A percentile compares a stretch with the other conserved stretches of the same genome.
These are phyloP conservation scores for Drosophila ohnishii DNA, from an alignment of 1,140 invertebrate genomes.

Conservation along the genomic window DNA sequence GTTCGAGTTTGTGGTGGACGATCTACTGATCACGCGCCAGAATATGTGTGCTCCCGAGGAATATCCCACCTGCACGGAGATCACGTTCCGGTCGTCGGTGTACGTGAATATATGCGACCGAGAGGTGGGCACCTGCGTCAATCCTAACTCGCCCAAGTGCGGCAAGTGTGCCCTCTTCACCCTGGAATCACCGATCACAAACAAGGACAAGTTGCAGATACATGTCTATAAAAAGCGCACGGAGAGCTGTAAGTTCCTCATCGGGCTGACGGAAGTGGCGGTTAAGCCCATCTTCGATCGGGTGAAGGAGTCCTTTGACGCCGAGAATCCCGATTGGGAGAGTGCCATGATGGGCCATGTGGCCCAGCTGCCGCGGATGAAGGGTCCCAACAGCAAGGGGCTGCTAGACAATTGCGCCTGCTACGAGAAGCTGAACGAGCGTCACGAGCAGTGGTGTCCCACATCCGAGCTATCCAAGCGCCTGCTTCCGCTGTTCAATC, in stretches of 20 bases:
- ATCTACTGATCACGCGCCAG: conserved; percentile 71
- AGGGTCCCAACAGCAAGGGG: conserved; percentile 52
- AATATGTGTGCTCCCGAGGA: conserved; percentile 79
- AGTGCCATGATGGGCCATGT: conserved; percentile 37
- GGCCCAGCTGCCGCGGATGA: conserved; percentile 50
- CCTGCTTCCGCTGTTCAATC: conserved; percentile 74
- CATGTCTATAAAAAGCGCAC: conserved; percentile 79
- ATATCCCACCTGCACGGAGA: conserved; percentile 75
- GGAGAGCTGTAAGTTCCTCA: conserved; percentile 76
- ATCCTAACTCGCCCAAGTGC: conserved; percentile 64
- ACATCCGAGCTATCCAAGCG: conserved; percentile 72
- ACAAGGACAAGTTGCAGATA: conserved; percentile 71
- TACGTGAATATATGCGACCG: conserved; percentile 72
- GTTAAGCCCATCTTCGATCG: conserved; percentile 74
- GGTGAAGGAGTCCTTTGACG: conserved; percentile 68
- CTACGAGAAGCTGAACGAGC: conserved; percentile 45
- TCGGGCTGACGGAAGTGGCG: conserved; percentile 70
- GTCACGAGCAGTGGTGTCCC: conserved; percentile 71
- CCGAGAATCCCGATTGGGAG: conserved; percentile 70
- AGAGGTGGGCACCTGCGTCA: conserved; percentile 68
- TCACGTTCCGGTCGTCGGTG: conserved; percentile 72
- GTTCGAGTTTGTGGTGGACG: conserved; percentile 80
- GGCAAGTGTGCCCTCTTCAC: conserved; percentile 78
- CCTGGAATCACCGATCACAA: conserved; percentile 65
- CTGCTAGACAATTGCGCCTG: conserved; percentile 67